Base-by-base conservation (phyloP, 2,888 invertebrate species). In the Xestia ashworthii region DNA sequence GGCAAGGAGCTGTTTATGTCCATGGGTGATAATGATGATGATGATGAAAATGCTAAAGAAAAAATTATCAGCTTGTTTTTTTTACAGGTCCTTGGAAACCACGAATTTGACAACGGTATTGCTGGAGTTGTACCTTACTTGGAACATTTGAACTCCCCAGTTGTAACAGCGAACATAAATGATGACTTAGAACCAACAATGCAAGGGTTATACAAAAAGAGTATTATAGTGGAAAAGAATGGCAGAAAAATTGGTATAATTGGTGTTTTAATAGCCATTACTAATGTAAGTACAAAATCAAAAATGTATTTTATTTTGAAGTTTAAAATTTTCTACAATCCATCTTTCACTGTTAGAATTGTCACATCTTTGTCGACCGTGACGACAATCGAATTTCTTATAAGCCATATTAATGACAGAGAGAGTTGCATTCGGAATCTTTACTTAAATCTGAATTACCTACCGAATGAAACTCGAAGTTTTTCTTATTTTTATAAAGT, bases 61-160 rank as follows among this genome's bases (percentile, higher is more conserved):
- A 32, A 55, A 32, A 25, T 32, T 1, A 76, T 22, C 1, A 77
- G 25, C 0, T 55, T 71, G 48, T 55, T 55, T 38, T 8, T 6
- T 19, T 38, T 14, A 38, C 91, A 98, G 98, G 98, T 98, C 0
- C 92, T 99, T 65, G 99, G 99, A 3, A 99, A 99, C 91, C 99
- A 99, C 91, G 99, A 99, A 92, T 99, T 99, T 88, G 99, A 99
- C 91, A 97, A 98, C 86, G 97, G 97, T 0, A 95, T 98, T 2
- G 97, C 95, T 64, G 98, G 98, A 5, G 94, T 98, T 0, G 97
- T 98, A 0, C 98, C 98, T 0, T 98, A 98, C 91, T 92, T 99
- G 14, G 89, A 97, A 89, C 92, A 96, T 66, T 90, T 98, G 16
- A 94, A 97, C 0, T 97, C 98, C 9, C 97, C 98, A 5, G 97